phyloP scores from a whole-genome alignment of 2,888 invertebrate genomes.

The Hirtodrosophila histrioides region DNA sequence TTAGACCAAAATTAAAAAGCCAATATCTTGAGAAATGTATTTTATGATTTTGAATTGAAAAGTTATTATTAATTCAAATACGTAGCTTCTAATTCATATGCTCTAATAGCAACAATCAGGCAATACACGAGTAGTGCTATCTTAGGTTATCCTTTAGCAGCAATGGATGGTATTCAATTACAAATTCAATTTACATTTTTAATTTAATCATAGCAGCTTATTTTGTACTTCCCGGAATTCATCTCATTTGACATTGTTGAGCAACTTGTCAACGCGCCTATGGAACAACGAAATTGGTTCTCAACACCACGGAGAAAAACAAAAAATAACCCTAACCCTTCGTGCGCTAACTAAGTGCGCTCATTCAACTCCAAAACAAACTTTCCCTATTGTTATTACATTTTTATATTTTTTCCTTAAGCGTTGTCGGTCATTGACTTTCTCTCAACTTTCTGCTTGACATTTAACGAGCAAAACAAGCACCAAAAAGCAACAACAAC shows the following conservation, averaged over 20 bases:
- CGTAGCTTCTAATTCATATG: too few species aligned
- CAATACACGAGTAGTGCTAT: too few species aligned
- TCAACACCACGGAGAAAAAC: conserved; percentile 52
- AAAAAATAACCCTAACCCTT: conserved; percentile 45
- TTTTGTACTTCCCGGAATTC: conserved; percentile 26
- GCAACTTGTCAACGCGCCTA: conserved; percentile 52
- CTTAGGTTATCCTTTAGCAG: too few species aligned
- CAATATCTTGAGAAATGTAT: too few species aligned
- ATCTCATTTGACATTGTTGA: conserved; percentile 40
- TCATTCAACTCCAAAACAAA: conserved; percentile 72
- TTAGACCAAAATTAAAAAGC: too few species aligned
- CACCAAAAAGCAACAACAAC: conserved; percentile 32
- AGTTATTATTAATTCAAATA: too few species aligned
- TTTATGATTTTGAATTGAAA: too few species aligned
- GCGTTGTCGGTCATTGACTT: conserved; percentile 71
- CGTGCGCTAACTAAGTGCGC: conserved; percentile 71
- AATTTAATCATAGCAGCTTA: conserved; percentile 41
- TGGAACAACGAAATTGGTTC: conserved; percentile 52
- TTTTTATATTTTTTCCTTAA: conserved; percentile 35
- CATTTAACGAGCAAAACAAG: conserved; percentile 70
- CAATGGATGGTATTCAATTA: background rate
- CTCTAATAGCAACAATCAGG: too few species aligned
- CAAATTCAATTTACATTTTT: conserved; percentile 37
- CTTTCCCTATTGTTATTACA: conserved; percentile 73
- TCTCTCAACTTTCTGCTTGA: conserved; percentile 73